Evolutionary conservation across 2,797 vertebrate species (phyloP).

Genomic region (Triplophysa yarkandensis): DNA sequence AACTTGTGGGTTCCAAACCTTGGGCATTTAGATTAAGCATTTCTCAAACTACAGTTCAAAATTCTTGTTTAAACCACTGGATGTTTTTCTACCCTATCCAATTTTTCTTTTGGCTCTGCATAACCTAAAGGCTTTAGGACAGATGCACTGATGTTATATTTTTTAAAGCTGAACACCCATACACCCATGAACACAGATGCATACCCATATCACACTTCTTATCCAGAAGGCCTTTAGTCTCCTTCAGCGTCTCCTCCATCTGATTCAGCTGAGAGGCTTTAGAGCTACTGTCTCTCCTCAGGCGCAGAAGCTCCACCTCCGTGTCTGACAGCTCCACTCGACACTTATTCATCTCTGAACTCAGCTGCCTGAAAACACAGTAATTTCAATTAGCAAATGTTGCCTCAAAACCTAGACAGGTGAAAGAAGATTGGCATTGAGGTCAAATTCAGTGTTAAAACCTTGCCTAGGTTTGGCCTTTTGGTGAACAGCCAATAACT

Average conservation of each 20-base stretch:
- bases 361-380: conserved; percentile 63
- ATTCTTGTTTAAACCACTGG: too few relatives aligned
- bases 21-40: background rate
- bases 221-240: conserved; percentile 75
- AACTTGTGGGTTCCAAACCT: background rate
- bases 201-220: conserved; percentile 81
- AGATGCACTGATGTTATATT: too few relatives aligned
- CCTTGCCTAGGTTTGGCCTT: background rate
- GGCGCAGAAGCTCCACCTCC: conserved; percentile 78
- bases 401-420: background rate
- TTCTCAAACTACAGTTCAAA: background rate
- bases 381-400: background rate
- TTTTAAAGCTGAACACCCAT: background rate
- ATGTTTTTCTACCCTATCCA: too few relatives aligned
- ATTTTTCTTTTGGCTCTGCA: too few relatives aligned
- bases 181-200: too few relatives aligned
- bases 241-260: conserved; percentile 79
- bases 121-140: too few relatives aligned
- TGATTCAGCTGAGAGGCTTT: conserved; percentile 77
- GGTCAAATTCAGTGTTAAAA: background rate
- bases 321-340: conserved; percentile 77
- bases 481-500: background rate
- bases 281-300: conserved; percentile 75
- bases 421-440: background rate
- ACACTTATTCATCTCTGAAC: conserved; percentile 77